phyloP scores from a whole-genome alignment of 2,113 vertebrate genomes.

The Microcebus lehilahytsara region DNA sequence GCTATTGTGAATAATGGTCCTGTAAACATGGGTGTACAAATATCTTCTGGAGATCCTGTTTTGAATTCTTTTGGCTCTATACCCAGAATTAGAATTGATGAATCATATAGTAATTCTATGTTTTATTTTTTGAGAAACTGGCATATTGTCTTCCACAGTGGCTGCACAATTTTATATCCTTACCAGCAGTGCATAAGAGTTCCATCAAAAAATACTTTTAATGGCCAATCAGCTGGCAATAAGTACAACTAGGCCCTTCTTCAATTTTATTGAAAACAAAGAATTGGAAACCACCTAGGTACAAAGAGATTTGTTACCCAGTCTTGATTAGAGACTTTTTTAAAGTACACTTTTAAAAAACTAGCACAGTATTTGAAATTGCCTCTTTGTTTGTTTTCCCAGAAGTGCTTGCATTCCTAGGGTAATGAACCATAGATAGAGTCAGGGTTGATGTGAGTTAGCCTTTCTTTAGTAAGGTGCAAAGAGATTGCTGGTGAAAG shows the following conservation, averaged over 20 bases:
- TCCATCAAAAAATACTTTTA: neutral
- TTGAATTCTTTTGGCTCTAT: neutral
- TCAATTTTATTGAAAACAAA: slow-evolving; percentile 28
- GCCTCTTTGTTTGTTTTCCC: slow-evolving; percentile 34
- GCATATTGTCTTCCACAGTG: neutral
- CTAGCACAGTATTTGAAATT: slow-evolving; percentile 37
- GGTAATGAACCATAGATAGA: neutral
- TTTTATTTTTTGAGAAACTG: neutral
- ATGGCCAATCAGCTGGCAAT: neutral
- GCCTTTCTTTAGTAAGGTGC: neutral
- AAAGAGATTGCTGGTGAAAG: neutral
- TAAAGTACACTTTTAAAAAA: neutral
- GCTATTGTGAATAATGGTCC: neutral
- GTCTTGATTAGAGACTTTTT: slow-evolving; percentile 23
- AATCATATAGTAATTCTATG: neutral
- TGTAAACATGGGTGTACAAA: neutral
- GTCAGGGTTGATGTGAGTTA: neutral
- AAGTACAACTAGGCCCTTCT: neutral
- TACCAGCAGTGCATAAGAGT: neutral
- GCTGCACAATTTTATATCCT: neutral
- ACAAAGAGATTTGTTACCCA: slow-evolving; percentile 9
- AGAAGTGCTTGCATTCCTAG: neutral
- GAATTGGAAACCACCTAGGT: neutral
- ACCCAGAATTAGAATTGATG: neutral
- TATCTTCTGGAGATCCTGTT: neutral